Evolutionary conservation across 2,113 vertebrate species (phyloP), one percentile per base, ranked within the genome.

Genomic region (Holacanthus passer): DNA sequence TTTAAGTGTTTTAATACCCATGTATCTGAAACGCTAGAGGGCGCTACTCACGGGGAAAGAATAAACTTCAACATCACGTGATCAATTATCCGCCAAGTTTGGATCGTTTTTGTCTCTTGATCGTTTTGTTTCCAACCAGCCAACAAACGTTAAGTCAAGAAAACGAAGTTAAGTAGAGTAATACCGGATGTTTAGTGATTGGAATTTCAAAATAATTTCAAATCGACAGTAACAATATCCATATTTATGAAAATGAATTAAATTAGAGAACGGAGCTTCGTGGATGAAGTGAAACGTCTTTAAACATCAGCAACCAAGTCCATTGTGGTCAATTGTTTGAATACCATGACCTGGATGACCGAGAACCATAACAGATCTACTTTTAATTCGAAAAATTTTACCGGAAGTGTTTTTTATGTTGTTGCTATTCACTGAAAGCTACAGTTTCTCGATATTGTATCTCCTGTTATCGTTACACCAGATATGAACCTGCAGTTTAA

Each of bases 71-170:
- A 9, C 1, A 0, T 74, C 82, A 82, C 79, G 1, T 88, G 79
- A 70, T 48, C 56, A 22, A 32, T 58, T 24, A 65, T 81, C 56
- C 74, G 79, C 84, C 77, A 83, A 88, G 37, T 85, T 89, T 39
- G 59, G 58, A 48, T 77, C 48, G 45, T 10, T 62, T 58, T 66
- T 24, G 50, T 50, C 64, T 41, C 16, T 5, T 24, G n/a, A n/a
- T n/a, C 22, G 10, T 27, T 29, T 50, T 35, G 62, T 17, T 27
- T 41, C 22, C 60, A 41, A 3, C 32, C 24, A 41, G 11, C 45
- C 24, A 16, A 62, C 0, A 11, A 13, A 55, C 41, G 32, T 27
- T 2, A 55, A 16, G 5, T 19, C 17, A 39, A n/a, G n/a, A 1
- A 3, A 1, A 1, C 10, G 16, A 4, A n/a, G 3, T 41, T 6